A percentile compares a stretch with the other conserved stretches of the same genome.
Evolutionary conservation across 1,140 invertebrate genomes (phyloP).

Genomic region (Drosophila virilis): DNA sequence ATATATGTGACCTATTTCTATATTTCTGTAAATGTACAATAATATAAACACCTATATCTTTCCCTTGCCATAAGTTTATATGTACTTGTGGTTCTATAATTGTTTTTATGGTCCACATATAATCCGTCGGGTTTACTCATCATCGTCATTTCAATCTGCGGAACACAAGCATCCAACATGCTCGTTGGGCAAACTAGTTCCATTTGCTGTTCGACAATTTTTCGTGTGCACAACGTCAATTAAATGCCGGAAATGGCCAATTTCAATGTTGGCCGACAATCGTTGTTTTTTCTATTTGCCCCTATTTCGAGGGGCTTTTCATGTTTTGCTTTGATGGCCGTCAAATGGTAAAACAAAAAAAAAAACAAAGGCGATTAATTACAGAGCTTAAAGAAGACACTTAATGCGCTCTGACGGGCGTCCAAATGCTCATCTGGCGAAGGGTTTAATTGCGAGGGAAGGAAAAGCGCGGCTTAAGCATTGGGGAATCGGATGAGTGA

Average conservation of each 20-base stretch:
- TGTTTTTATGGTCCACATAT: slow-evolving; percentile 7
- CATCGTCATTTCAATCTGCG: slow-evolving; percentile 8
- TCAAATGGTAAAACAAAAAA: slow-evolving; percentile 45
- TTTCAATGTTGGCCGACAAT: slow-evolving; percentile 67
- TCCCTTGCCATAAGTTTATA: neutral
- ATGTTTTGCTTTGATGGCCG: slow-evolving; percentile 72
- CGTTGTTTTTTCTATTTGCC: slow-evolving; percentile 45
- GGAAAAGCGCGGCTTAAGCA: slow-evolving; percentile 49
- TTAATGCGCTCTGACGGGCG: slow-evolving; percentile 69
- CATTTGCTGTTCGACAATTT: slow-evolving; percentile 63
- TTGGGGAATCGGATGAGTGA: slow-evolving; percentile 13
- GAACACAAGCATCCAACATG: neutral
- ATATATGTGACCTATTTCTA: neutral
- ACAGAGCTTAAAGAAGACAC: slow-evolving; percentile 63
- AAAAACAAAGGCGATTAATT: slow-evolving; percentile 70
- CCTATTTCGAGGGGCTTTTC: slow-evolving; percentile 70
- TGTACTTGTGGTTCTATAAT: neutral
- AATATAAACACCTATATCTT: neutral
- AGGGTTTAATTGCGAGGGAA: slow-evolving; percentile 56
- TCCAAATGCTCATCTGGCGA: slow-evolving; percentile 24
- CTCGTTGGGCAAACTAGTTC: slow-evolving; percentile 49
- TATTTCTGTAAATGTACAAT: neutral
- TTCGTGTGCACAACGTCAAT: slow-evolving; percentile 69
- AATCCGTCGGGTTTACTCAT: slow-evolving; percentile 14
- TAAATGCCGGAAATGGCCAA: slow-evolving; percentile 78